Conservation (phyloP, 2,797 vertebrate species). For the Semotilus atromaculatus region DNA sequence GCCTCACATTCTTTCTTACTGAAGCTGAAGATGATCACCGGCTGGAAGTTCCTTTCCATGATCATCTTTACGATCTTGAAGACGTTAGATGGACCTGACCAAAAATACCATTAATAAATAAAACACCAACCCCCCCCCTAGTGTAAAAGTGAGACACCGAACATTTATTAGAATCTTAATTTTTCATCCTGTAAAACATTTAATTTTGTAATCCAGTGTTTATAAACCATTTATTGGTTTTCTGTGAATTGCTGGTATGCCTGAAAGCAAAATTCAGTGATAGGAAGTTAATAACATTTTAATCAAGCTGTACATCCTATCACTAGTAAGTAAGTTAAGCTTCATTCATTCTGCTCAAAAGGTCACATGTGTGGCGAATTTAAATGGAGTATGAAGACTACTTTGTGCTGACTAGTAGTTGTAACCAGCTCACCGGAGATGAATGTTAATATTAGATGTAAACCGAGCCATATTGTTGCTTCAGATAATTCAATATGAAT, state of each 20-base stretch:
- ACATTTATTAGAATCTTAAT: neutral
- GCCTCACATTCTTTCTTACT: constrained; percentile 99
- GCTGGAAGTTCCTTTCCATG: constrained; percentile 99
- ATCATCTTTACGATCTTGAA: constrained; percentile 99
- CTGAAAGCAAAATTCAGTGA: neutral
- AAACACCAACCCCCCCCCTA: no score
- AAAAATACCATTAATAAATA: neutral
- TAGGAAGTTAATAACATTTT: neutral
- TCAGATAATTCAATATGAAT: neutral
- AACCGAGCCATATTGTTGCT: neutral
- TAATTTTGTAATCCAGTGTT: neutral
- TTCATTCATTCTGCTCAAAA: neutral
- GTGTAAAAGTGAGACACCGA: no score
- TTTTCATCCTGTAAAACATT: neutral
- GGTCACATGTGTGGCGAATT: neutral
- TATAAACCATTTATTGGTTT: neutral
- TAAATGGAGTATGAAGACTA: neutral
- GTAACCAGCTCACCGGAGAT: neutral
- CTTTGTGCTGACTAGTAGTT: neutral
- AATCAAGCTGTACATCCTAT: neutral
- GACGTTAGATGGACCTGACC: constrained; percentile 92
- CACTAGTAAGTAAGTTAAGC: neutral
- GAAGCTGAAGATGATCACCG: constrained; percentile 99
- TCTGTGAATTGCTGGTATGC: neutral
- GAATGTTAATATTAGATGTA: neutral